Conservation (phyloP, 2,113 vertebrate genomes). For the Pedetes capensis region DNA sequence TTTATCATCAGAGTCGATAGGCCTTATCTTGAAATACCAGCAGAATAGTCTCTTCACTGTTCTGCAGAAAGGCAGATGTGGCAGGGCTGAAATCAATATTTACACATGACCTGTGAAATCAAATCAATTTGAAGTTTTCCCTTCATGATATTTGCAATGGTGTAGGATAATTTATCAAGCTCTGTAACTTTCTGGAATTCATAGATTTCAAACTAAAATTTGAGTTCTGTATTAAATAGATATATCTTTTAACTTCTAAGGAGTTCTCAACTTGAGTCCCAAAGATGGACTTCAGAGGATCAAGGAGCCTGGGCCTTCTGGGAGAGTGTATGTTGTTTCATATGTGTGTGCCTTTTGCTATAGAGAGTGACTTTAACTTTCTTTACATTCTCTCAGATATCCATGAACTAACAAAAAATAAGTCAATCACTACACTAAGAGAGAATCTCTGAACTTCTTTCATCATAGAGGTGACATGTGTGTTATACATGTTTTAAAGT, state of each 20-base stretch:
- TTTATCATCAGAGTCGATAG: not conserved
- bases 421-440: not conserved
- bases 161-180: slow-evolving; percentile 47
- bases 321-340: not conserved
- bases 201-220: slow-evolving; percentile 42
- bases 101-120: slow-evolving; percentile 53
- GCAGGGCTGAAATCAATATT: slow-evolving; percentile 62
- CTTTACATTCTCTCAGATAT: not conserved
- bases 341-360: not conserved
- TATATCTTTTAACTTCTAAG: not conserved
- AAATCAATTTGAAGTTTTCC: slow-evolving; percentile 34
- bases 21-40: not conserved
- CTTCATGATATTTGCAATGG: slow-evolving; percentile 29
- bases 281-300: not conserved
- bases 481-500: not conserved
- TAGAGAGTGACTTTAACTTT: not conserved
- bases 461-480: too few species aligned
- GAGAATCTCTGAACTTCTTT: not conserved
- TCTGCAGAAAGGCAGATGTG: slow-evolving; percentile 28
- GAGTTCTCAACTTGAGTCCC: not conserved
- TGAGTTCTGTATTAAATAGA: not conserved
- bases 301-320: not conserved
- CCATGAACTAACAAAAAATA: not conserved
- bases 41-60: slow-evolving; percentile 35
- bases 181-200: not conserved